Evolutionary conservation across 1,140 invertebrate genomes (phyloP).

Genomic region (Orius insidiosus): DNA sequence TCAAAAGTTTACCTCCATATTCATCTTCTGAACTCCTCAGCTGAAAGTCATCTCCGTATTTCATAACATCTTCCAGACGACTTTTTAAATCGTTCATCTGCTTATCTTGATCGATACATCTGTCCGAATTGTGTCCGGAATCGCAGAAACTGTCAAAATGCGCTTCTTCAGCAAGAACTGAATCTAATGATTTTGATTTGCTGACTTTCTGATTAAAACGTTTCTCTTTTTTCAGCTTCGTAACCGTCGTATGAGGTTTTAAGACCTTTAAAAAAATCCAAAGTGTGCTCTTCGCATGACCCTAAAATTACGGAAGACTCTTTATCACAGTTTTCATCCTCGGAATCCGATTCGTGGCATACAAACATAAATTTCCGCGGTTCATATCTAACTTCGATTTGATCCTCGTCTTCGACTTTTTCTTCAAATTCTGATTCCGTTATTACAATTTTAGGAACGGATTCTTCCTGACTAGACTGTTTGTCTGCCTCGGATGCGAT

Average conservation of each 20-base stretch:
- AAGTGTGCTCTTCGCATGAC: conserved; percentile 33
- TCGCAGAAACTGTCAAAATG: conserved; percentile 9
- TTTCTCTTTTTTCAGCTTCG: conserved; percentile 6
- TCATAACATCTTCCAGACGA: conserved; percentile 19
- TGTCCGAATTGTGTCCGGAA: conserved; percentile 13
- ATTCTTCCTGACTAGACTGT: conserved; percentile 4
- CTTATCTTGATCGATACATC: conserved; percentile 14
- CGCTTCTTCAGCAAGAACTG: conserved; percentile 4
- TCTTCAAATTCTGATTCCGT: conserved; percentile 16
- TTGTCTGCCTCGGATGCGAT: conserved; percentile 6
- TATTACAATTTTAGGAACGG: conserved; percentile 18
- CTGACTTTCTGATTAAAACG: conserved; percentile 1
- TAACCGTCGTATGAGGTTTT: conserved; percentile 24
- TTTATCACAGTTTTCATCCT: conserved; percentile 17
- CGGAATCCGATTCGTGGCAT: conserved; percentile 2
- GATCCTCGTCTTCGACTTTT: conserved; percentile 11
- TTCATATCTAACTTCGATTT: conserved; percentile 6
- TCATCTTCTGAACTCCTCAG: conserved; percentile 25
- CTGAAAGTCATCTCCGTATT: conserved; percentile 12
- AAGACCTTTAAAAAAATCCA: conserved; percentile 32
- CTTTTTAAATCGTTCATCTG: conserved; percentile 21
- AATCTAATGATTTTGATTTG: conserved; percentile 11
- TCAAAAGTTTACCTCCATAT: conserved; percentile 29
- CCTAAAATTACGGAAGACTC: conserved; percentile 34
- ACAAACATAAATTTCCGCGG: conserved; percentile 16